Conservation (phyloP, 2,113 vertebrate species). For the Hypocryptadius cinnamomeus region DNA sequence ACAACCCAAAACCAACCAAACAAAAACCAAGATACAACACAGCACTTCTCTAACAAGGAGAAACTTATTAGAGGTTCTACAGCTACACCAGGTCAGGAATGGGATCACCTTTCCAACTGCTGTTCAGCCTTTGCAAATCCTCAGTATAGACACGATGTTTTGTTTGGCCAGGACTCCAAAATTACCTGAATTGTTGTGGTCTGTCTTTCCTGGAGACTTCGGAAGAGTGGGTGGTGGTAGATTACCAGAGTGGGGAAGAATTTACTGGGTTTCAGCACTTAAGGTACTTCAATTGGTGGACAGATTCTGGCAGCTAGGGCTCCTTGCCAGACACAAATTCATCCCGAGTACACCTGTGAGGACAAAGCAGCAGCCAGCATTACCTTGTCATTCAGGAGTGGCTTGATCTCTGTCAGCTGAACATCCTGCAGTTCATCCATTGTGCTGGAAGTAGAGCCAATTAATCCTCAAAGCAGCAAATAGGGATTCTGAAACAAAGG, state of each 20-base stretch:
- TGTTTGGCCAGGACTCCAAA: background rate
- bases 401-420: conserved; percentile 94
- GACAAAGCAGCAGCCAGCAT: background rate
- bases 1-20: background rate
- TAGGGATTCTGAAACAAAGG: conserved; percentile 49
- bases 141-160: background rate
- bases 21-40: background rate
- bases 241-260: background rate
- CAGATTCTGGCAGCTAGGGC: background rate
- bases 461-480: conserved; percentile 26
- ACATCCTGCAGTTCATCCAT: conserved; percentile 97
- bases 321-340: background rate
- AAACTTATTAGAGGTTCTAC: background rate
- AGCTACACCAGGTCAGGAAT: background rate
- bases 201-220: background rate
- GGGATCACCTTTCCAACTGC: background rate
- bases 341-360: background rate
- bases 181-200: background rate
- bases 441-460: background rate
- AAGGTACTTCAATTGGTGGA: background rate
- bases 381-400: conserved; percentile 90
- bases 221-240: background rate
- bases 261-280: background rate
- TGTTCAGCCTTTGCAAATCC: background rate
- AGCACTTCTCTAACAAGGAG: background rate